Base-by-base conservation (phyloP, 2,113 vertebrate genomes). In the Dicerorhinus sumatrensis region DNA sequence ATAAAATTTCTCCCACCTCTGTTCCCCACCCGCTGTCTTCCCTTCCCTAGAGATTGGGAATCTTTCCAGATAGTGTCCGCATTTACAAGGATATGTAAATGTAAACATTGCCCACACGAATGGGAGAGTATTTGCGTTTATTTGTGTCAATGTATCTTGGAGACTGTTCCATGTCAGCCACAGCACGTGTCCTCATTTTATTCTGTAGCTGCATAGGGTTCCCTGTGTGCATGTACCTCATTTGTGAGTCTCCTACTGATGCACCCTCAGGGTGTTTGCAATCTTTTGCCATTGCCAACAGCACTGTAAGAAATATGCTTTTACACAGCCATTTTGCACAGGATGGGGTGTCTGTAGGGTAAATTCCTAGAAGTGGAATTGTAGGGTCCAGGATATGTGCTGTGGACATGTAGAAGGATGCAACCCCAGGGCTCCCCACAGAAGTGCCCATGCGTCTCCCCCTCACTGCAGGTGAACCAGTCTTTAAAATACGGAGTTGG, bases 391-490 rank as follows among this genome's bases (percentile, higher is more conserved):
- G 54, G 5, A 20, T 14, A 1, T 5, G 2, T 21, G 67, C 3
- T 2, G 11, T 36, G n/a, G 58, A 67, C n/a, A 62, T 7, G 12
- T 27, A 39, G 36, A 6, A 13, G 51, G 20, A 0, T 16, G 23
- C 2, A 33, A 42, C n/a, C 33, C 17, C 17, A 33, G 21, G 21
- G 7, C 4, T 33, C 36, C 73, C 29, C 10, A 6, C 6, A 0
- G 4, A 56, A 54, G 58, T 39, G 58, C 54, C 11, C 1, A 2
- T 0, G 33, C 0, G 0, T 21, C 54, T 3, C 48, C 11, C 29
- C 25, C 42, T 62, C 69, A 9, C 0, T 13, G 46, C 9, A 10
- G 27, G 1, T 3, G 75, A 39, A 39, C 14, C 33, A 1, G 17
- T n/a, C 46, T 21, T 20, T 14, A 4, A 31, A 29, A n/a, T 18